Base-by-base conservation (phyloP, 2,113 vertebrate genomes). In the Eulemur rufifrons region DNA sequence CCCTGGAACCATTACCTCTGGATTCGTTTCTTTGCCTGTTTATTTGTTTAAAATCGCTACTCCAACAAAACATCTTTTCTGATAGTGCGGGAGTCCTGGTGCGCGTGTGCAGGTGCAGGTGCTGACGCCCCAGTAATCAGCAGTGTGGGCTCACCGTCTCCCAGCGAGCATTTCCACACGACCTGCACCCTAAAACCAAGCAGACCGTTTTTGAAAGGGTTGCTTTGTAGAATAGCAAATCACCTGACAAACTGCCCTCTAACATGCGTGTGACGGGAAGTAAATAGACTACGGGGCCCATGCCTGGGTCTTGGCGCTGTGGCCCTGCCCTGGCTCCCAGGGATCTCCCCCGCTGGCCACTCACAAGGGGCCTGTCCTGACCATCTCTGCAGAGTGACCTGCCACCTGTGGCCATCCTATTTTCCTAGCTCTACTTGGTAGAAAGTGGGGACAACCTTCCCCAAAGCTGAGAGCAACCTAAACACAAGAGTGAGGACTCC, bases 331-430 rank as follows among this genome's bases (percentile, higher is more conserved):
- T 39, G 39, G 39, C 39, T 39, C 39, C 39, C 39, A 39, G 3
- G 39, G 39, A 39, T 39, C 0, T 27, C 52, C 5, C 12, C 1
- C 5, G 29, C 66, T 10, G 39, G 42, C 3, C 12, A 2, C 89
- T 56, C 3, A 2, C 21, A 0, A 0, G 23, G 50, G 29, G 29
- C 13, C n/a, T 9, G 13, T 17, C 61, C 56, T 2, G 71, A 27
- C 21, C 14, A 37, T 78, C 25, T 1, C 3, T 13, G 8, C 39
- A 5, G 17, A 64, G 59, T 0, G 34, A 11, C 4, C 18, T 11
- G 42, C 39, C 8, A 3, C 15, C 2, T 4, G 5, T 1, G 17
- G 3, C 50, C 11, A 2, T 37, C 39, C 54, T 2, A 1, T 8
- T 6, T 17, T 73, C 13, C 80, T 34, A 15, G 54, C 20, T 23